These are phyloP conservation scores for Marcusenius ussheri DNA, from an alignment of 2,113 vertebrate species.

Conservation along the genomic window DNA sequence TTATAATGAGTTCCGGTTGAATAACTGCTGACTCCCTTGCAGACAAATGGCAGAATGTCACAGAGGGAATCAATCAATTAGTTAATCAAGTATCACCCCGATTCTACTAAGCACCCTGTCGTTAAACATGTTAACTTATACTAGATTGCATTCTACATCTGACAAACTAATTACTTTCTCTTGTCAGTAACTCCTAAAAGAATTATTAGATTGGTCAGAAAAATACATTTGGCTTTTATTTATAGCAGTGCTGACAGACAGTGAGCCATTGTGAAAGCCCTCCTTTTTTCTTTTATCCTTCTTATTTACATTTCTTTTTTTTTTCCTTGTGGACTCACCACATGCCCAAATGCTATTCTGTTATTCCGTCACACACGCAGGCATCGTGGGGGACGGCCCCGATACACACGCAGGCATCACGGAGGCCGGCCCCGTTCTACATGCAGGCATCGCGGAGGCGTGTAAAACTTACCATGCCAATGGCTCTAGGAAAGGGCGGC, in stretches of 20 bases:
- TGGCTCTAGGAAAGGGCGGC: constrained; percentile 74
- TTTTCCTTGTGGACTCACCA: neutral
- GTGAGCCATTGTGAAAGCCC: neutral
- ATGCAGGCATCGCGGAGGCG: neutral
- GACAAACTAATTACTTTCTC: neutral
- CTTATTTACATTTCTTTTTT: neutral
- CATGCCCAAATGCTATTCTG: neutral
- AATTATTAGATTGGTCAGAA: neutral
- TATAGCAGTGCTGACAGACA: neutral
- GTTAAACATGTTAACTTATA: neutral
- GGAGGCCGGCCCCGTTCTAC: neutral
- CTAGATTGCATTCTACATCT: neutral
- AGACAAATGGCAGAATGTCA: neutral
- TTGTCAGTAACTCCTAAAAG: neutral
- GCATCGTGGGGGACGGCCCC: neutral
- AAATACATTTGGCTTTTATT: neutral
- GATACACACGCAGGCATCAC: neutral
- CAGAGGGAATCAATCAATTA: neutral
- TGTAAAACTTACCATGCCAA: constrained; percentile 77
- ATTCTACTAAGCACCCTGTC: neutral
- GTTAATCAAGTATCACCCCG: neutral
- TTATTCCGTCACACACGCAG: neutral
- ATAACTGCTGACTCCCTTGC: neutral
- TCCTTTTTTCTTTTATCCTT: neutral
- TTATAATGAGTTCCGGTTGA: neutral